Evolutionary conservation across 1,140 invertebrate genomes (phyloP).

Genomic region (Brachionus koreanus): DNA sequence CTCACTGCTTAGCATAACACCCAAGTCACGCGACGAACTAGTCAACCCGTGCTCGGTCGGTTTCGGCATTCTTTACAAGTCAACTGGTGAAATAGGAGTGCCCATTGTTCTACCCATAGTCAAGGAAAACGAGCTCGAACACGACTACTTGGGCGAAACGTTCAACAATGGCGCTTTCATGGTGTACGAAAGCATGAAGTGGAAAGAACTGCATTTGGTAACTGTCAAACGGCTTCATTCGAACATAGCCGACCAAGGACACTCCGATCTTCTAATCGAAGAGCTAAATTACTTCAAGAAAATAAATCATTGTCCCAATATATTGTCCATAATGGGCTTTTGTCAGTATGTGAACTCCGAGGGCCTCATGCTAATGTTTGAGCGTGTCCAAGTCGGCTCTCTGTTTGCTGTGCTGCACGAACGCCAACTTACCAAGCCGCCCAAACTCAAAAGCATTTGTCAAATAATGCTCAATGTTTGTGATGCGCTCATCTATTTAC

Average conservation of each 20-base stretch:
- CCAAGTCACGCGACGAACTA: conserved; percentile 18
- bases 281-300: conserved; percentile 51
- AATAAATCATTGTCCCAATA: conserved; percentile 50
- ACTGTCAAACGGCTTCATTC: conserved; percentile 55
- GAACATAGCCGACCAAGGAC: conserved; percentile 47
- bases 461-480: conserved; percentile 54
- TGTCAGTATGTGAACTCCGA: conserved; percentile 56
- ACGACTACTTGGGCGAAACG: conserved; percentile 18
- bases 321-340: conserved; percentile 58
- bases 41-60: conserved; percentile 37
- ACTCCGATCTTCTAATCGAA: conserved; percentile 56
- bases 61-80: conserved; percentile 18
- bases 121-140: not conserved
- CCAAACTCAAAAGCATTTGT: conserved; percentile 24
- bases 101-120: conserved; percentile 16
- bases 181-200: conserved; percentile 49
- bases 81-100: conserved; percentile 4
- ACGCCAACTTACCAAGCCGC: conserved; percentile 32
- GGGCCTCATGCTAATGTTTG: conserved; percentile 56
- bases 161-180: conserved; percentile 35
- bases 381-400: conserved; percentile 55
- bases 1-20: not conserved
- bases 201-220: conserved; percentile 52
- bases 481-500: conserved; percentile 58
- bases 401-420: conserved; percentile 55